These are phyloP conservation scores for Actinia tenebrosa DNA, from an alignment of 64 coral and sea anemone species.

Conservation along the genomic window DNA sequence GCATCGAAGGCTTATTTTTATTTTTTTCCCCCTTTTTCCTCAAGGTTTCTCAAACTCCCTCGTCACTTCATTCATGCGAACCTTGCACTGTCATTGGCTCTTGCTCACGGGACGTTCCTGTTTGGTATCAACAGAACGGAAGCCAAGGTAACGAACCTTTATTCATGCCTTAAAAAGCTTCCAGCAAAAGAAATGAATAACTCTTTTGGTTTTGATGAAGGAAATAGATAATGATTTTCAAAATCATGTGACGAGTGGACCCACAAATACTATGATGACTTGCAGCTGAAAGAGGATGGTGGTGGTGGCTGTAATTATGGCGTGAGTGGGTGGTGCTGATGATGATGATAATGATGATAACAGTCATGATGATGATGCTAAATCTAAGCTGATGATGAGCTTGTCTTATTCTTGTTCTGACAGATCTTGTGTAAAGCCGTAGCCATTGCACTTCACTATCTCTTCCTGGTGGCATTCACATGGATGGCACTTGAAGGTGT, in stretches of 20 bases:
- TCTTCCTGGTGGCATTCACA: slow-evolving; percentile 74
- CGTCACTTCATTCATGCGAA: slow-evolving; percentile 84
- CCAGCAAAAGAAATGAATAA: too few relatives aligned
- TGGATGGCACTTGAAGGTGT: slow-evolving; percentile 89
- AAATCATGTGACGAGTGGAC: too few relatives aligned
- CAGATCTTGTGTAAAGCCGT: slow-evolving; percentile 62
- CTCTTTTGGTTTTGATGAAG: too few relatives aligned
- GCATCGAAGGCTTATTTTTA: too few relatives aligned
- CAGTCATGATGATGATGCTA: not conserved
- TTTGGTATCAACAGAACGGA: slow-evolving; percentile 66
- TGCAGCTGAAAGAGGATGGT: too few relatives aligned
- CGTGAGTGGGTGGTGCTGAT: not conserved
- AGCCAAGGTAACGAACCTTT: slow-evolving; percentile 30
- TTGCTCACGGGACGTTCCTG: slow-evolving; percentile 59
- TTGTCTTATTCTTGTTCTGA: not conserved
- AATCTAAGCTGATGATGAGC: not conserved
- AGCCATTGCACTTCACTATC: slow-evolving; percentile 64
- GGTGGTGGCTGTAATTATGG: too few relatives aligned
- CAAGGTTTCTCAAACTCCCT: slow-evolving; percentile 42
- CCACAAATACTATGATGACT: too few relatives aligned
- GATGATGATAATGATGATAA: not conserved
- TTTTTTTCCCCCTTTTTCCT: not conserved
- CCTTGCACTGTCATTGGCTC: slow-evolving; percentile 56
- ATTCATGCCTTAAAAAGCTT: not conserved
- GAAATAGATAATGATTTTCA: too few relatives aligned